phyloP scores from a whole-genome alignment of 2,797 vertebrate genomes.

The Geotrypetes seraphini region DNA sequence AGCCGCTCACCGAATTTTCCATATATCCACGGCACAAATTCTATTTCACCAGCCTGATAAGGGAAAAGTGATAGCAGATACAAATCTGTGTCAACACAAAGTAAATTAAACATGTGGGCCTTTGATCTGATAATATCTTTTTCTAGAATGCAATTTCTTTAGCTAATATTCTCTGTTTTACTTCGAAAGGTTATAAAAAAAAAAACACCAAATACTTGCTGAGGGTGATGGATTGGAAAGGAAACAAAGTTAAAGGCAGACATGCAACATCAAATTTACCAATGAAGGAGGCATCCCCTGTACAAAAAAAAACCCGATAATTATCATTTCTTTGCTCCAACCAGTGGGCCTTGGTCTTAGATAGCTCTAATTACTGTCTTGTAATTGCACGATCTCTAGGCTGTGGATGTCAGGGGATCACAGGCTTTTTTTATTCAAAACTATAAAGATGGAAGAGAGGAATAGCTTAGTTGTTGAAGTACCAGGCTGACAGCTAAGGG shows the following conservation, averaged over 20 bases:
- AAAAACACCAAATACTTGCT: too few relatives aligned
- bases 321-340: too few relatives aligned
- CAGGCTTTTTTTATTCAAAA: too few relatives aligned
- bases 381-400: too few relatives aligned
- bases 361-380: too few relatives aligned
- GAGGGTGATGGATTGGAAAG: constrained; percentile 34
- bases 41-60: constrained; percentile 62
- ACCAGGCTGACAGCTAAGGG: too few relatives aligned
- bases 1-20: constrained; percentile 52
- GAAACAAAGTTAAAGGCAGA: constrained; percentile 26
- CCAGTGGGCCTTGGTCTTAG: too few relatives aligned
- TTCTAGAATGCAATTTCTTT: constrained; percentile 66
- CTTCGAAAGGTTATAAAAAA: constrained; percentile 44
- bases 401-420: too few relatives aligned
- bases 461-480: too few relatives aligned
- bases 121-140: constrained; percentile 58
- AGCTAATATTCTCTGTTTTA: constrained; percentile 58
- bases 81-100: constrained; percentile 71
- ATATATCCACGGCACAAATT: constrained; percentile 51
- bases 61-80: constrained; percentile 65
- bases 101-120: constrained; percentile 67
- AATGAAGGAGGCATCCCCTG: constrained; percentile 4
- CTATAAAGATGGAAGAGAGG: too few relatives aligned
- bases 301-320: too few relatives aligned
- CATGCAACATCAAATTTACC: constrained; percentile 3